These are phyloP conservation scores for Machimus atricapillus DNA, from an alignment of 2,888 invertebrate species.

Conservation along the genomic window DNA sequence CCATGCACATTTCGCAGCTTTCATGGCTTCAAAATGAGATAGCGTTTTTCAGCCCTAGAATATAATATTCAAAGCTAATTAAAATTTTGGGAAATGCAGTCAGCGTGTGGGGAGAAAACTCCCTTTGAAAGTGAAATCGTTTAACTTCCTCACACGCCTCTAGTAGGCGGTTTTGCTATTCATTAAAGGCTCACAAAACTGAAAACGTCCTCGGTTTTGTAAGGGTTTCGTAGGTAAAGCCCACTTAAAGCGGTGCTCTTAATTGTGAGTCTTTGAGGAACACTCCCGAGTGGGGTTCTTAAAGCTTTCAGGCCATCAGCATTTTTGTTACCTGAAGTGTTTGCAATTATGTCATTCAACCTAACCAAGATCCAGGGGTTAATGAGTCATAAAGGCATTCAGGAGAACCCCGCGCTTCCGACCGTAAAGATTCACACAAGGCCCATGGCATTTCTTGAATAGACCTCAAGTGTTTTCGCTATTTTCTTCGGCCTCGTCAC, in stretches of 20 bases:
- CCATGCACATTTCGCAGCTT: not conserved
- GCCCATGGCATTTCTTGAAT: not conserved
- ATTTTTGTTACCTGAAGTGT: conserved; percentile 38
- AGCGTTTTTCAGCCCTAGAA: not conserved
- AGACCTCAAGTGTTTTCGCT: not conserved
- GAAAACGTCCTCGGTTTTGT: not conserved
- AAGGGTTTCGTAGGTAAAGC: not conserved
- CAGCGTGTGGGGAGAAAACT: not conserved
- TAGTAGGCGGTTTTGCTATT: not conserved
- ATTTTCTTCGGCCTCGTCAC: not conserved
- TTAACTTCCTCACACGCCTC: not conserved
- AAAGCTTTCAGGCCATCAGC: conserved; percentile 25
- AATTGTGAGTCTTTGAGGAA: not conserved
- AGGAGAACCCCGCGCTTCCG: not conserved
- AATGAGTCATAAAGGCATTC: conserved; percentile 36
- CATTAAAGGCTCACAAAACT: not conserved
- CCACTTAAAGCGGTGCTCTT: not conserved
- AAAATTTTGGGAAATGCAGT: not conserved
- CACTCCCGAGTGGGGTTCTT: not conserved
- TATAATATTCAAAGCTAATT: not conserved
- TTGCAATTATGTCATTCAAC: conserved; percentile 41
- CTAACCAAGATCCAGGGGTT: conserved; percentile 26
- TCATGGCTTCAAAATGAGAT: not conserved
- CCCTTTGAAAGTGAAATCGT: not conserved
- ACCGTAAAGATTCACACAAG: not conserved